Base-by-base conservation (phyloP, 2,113 vertebrate species). In the Girardinichthys multiradiatus region DNA sequence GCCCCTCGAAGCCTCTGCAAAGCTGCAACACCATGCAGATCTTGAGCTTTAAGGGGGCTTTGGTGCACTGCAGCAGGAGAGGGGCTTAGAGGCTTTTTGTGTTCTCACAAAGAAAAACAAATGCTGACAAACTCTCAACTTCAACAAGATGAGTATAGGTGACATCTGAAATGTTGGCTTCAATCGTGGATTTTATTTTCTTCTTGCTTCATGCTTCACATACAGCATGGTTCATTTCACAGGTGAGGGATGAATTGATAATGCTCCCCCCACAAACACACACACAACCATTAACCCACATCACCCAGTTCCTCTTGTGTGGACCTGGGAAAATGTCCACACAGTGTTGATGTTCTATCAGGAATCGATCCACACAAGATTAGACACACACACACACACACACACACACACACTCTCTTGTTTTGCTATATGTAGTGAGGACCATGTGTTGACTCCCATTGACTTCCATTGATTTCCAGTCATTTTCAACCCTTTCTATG, bases 101-200 rank as follows among this genome's bases (percentile, higher is more conserved):
- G 37, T 75, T 78, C 66, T 60, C 39, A 70, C 63, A 75, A 72
- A 72, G 72, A 42, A 79, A 84, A 84, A 76, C 69, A 27, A 83
- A 84, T 72, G 76, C 70, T 81, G 70, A 83, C 68, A 85, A 83
- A 87, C 64, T 79, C 66, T 70, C 68, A 76, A 60, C 70, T 72
- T 86, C 77, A 83, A 61, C 76, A 70, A 64, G 67, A 64, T 30
- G 57, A 76, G 61, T 69, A 74, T 72, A 74, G 78, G 57, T 82
- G 79, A 84, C 82, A 84, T 88, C 82, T 79, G 70, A 90, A 76
- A 76, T 54, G 37, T 26, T 77, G 70, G 65, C 85, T 86, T 83
- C 80, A 77, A 74, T 70, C 54, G 51, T 74, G 60, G 14, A 33
- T 61, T 71, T 65, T 72, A 66, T 86, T 88, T 77, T 59, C n/a